A percentile compares a stretch with the other conserved stretches of the same genome.
Conservation (phyloP, 2,113 vertebrate species). For the Rhombomys opimus region DNA sequence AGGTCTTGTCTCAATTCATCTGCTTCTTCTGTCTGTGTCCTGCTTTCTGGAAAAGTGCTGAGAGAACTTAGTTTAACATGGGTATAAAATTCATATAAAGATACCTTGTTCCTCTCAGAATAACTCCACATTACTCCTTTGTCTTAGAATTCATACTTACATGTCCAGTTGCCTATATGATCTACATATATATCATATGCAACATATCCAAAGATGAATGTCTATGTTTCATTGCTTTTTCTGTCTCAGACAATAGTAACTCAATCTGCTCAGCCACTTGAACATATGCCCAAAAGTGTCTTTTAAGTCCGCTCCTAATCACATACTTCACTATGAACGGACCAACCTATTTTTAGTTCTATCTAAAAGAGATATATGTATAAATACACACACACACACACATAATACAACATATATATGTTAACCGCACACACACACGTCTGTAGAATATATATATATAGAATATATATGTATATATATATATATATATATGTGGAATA, state of each 20-base stretch:
- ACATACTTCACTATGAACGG: background rate
- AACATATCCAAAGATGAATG: background rate
- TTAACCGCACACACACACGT: background rate
- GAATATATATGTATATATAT: too few species aligned
- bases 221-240: background rate
- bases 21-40: too few species aligned
- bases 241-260: background rate
- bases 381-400: background rate
- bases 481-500: background rate
- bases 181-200: background rate
- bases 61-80: too few species aligned
- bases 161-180: background rate
- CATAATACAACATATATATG: background rate
- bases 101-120: too few species aligned
- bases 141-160: background rate
- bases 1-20: too few species aligned
- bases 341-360: background rate
- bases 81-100: too few species aligned
- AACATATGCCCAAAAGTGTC: background rate
- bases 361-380: background rate
- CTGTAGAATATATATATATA: background rate
- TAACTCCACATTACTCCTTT: background rate
- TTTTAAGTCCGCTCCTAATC: background rate
- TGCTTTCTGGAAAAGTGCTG: too few species aligned
- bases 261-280: background rate